Evolutionary conservation across 2,113 vertebrate species (phyloP), one percentile per base, ranked within the genome.

Genomic region (Acrocephalus kingi): DNA sequence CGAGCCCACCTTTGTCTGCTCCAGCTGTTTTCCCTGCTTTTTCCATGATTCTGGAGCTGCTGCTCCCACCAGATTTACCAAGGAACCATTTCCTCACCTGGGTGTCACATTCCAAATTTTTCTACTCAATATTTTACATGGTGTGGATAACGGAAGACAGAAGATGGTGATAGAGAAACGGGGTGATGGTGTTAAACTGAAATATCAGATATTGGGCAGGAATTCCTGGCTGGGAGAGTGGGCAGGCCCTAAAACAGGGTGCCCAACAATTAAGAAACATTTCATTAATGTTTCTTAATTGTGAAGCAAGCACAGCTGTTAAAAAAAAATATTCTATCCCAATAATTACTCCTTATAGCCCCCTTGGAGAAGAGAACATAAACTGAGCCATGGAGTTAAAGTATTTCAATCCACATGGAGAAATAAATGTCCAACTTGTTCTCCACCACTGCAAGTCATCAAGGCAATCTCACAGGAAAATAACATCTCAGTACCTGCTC

Each of bases 11-110:
- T 31, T 39, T 2, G 33, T 2, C 58, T 13, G 17, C 4, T 25
- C 62, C 69, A 22, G 13, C 9, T 37, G 1, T 6, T 49, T 24
- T 45, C 35, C 45, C 13, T 9, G 0, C 0, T 0, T 27, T 16
- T 54, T 31, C 39, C 28, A 5, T 0, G 0, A 35, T 22, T 54
- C 43, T 48, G 48, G 15, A 3, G 52, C 41, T 64, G 15, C 11
- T 35, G 10, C 1, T 28, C 10, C 68, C 87, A 79, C 9, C 67
- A 76, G 43, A 7, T 68, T 48, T 4, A 13, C 21, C 68, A 81
- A 23, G 41, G 46, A 83, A 27, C 23, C 41, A 61, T 7, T 55
- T 74, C 49, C 52, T 62, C 56, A 63, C 7, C 62, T 4, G 15
- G 4, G 2, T 31, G 19, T 10, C 2, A 0, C 1, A 2, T 4